These are phyloP conservation scores for Trichomalopsis sarcophagae DNA, from an alignment of 1,140 invertebrate species.

Conservation along the genomic window DNA sequence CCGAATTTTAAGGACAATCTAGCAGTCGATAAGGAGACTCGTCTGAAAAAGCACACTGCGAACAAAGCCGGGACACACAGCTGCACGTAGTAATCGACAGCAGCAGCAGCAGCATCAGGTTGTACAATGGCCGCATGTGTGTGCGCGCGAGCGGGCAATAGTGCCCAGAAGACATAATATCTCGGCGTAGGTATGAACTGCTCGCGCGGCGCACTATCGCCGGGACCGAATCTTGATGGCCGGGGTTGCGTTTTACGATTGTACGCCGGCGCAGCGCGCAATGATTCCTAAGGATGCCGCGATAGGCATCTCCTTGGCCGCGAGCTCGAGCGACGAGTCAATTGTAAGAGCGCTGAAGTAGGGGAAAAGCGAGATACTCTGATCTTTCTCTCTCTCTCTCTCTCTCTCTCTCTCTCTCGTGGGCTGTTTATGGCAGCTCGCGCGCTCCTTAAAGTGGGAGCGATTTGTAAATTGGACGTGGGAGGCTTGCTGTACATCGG, in stretches of 20 bases:
- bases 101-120: too few relatives aligned
- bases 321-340: neutral
- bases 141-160: neutral
- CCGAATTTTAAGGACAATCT: constrained; percentile 20
- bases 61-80: too few relatives aligned
- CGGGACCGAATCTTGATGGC: neutral
- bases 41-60: too few relatives aligned
- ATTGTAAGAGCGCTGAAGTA: neutral
- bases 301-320: neutral
- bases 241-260: constrained; percentile 26
- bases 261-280: neutral
- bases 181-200: neutral
- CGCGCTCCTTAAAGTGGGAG: neutral
- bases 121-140: neutral
- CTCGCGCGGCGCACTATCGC: neutral
- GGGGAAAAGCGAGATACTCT: neutral
- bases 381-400: too few relatives aligned
- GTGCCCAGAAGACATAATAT: neutral
- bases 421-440: neutral
- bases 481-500: neutral
- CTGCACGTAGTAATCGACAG: too few relatives aligned
- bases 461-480: neutral
- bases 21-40: neutral
- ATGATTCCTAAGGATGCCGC: constrained; percentile 28
- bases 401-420: neutral